Evolutionary conservation across 1,140 invertebrate species (phyloP), one percentile per base, ranked within the genome.

Genomic region (Drosophila virilis): DNA sequence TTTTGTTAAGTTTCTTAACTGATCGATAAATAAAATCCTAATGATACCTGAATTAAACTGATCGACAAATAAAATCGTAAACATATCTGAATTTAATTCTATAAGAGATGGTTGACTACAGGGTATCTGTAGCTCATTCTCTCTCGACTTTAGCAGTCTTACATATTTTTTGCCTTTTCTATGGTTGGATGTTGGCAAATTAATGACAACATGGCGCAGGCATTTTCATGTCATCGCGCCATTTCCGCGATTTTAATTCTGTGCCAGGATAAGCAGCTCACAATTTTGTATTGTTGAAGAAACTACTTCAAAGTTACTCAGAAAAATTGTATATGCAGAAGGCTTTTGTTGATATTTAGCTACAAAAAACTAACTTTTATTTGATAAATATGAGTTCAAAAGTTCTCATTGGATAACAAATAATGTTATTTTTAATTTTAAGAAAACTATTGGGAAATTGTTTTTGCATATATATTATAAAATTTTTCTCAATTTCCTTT

Each of bases 221-320:
- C 60, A 78, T 82, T 72, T 86, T 66, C 64, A 80, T 80, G 78
- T 76, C 83, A 76, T 65, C 77, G 70, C 75, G 74, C 65, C 75
- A 65, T 58, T 51, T 17, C 43, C 60, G 57, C 17, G 28, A 55
- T 43, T 60, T 73, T 57, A 66, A 57, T 61, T 13, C 28, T 12
- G 15, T 10, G 22, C 42, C 15, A 58, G 51, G 8, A 45, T 13
- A 32, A 9, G 38, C 17, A 43, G 13, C 43, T 72, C 58, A 72
- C 55, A 67, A 60, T 67, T 28, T 73, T 73, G 37, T 62, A 67
- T 59, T 52, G 54, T 57, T 37, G 37, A 33, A 50, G 17, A 8
- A 37, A 68, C 32, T 42, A 51, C 45, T 13, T n/a, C 10, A 10
- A 17, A 6, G 4, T 8, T 15, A 51, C 13, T 33, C 6, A 0